Base-by-base conservation (phyloP, 92 coral and sea anemone genomes). In the Umimayanthus kanabou region DNA sequence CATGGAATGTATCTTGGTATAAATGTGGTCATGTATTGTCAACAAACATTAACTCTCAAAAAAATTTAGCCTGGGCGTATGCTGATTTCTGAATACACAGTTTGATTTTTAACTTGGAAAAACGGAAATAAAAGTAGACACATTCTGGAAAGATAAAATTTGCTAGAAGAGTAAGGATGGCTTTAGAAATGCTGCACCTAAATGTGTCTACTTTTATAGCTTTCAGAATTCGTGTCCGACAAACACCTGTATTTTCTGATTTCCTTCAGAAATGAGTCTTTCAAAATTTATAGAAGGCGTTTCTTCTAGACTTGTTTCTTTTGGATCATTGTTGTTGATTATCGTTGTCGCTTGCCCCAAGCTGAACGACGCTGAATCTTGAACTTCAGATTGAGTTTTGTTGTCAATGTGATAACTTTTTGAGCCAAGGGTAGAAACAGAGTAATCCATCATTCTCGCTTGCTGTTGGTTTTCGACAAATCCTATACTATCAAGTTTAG, bases 191-290 rank as follows among this genome's bases (percentile, higher is more conserved):
- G 49, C 76, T n/a, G 39, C 49, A 37, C 72, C 78, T 85, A 50
- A 14, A 78, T 87, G 23, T 85, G 89, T 75, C 89, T 58, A 72
- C 72, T 87, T 77, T 87, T 87, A 73, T 87, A 87, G 39, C 84
- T 79, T 37, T 87, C 89, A n/a, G 64, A 85, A 45, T 85, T 53
- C 6, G 77, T 77, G 83, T 77, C 89, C 84, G 84, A 87, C 39
- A 87, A 76, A 30, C 77, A 87, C 49, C 84, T 77, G 65, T 87
- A 76, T 87, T 64, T 87, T 65, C 89, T 39, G 13, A 87, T 82
- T 87, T 87, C 89, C 43, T 77, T 79, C 18, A 87, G 39, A 78
- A 78, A 65, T n/a, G 61, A 40, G 50, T 77, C 84, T 33, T 8
- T 61, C 78, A 76, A 76, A 76, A 64, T 77, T 67, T 6, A 55